Evolutionary conservation across 2,888 invertebrate genomes (phyloP), one percentile per base, ranked within the genome.

Genomic region (Metalampra italica): DNA sequence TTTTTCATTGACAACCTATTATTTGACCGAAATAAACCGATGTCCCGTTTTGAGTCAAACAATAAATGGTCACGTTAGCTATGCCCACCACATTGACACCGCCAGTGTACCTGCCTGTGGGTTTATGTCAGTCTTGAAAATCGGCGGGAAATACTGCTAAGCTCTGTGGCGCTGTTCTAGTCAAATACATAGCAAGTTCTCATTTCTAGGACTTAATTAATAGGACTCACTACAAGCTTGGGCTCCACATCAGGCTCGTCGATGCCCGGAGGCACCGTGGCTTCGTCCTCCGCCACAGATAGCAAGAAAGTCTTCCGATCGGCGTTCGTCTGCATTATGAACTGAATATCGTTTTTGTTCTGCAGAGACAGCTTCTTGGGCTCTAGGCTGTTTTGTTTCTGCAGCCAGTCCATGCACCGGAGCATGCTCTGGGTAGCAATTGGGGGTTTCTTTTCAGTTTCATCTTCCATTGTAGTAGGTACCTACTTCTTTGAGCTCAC

Each of bases 321-420:
- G 0, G 82, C 78, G 49, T 85, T 83, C 9, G 77, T 81, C 58
- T 82, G 78, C 29, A 82, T 80, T 38, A 82, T 83, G 59, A 84
- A 87, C 57, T 86, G 79, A 53, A 85, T 82, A 60, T 88, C 85
- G 55, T 86, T 83, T 54, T 81, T 75, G 56, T 84, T 85, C 47
- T 77, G 79, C 46, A 69, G 61, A 0, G 78, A 70, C 36, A 76
- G 60, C 50, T 80, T 82, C 49, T 79, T 79, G 0, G 78, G 68
- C 49, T 72, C 71, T 46, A 73, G 66, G 49, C 71, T 77, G 49
- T 85, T 83, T 54, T 89, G 89, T 54, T 78, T 76, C 51, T 82
- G 75, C 14, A 89, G 66, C 89, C 89, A 89, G 53, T 85, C 79
- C 57, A 76, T 55, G 54, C 89, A 88, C 3, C 85, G 78, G 1